Evolutionary conservation across 1,140 invertebrate species (phyloP).

Genomic region (Helicoverpa zea): DNA sequence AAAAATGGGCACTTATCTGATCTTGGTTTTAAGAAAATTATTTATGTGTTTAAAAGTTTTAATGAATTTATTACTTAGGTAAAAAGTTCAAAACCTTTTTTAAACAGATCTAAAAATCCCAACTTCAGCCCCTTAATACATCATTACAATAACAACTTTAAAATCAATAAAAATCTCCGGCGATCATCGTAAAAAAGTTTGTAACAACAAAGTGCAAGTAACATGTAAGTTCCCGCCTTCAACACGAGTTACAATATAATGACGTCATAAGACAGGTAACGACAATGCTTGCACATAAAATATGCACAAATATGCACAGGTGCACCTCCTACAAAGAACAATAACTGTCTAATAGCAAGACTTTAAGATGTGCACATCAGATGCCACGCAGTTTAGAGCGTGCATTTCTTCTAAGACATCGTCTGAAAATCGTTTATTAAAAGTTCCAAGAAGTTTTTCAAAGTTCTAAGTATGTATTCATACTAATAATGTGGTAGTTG

Average conservation of each 20-base stretch:
- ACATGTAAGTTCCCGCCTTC: neutral
- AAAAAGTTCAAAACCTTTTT: too few relatives aligned
- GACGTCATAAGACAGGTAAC: constrained; percentile 31
- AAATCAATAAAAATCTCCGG: neutral
- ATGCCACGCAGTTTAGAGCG: neutral
- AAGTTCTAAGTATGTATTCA: too few relatives aligned
- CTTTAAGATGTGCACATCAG: constrained; percentile 9
- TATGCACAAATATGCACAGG: constrained; percentile 41
- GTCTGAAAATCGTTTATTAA: too few relatives aligned
- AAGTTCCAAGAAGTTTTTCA: too few relatives aligned
- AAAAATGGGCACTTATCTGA: too few relatives aligned
- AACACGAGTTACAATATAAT: constrained; percentile 29
- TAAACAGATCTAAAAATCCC: too few relatives aligned
- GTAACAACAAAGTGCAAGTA: neutral
- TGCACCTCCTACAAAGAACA: constrained; percentile 32
- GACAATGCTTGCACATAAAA: constrained; percentile 29
- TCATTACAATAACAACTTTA: neutral
- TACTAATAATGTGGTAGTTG: too few relatives aligned
- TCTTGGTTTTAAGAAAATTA: too few relatives aligned
- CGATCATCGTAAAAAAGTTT: neutral
- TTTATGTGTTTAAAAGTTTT: too few relatives aligned
- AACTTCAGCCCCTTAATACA: too few relatives aligned
- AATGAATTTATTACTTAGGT: too few relatives aligned
- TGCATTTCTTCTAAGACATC: too few relatives aligned
- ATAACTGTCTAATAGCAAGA: constrained; percentile 21